Evolutionary conservation across 2,888 invertebrate species (phyloP), one percentile per base, ranked within the genome.

Genomic region (Rotaria sp.): DNA sequence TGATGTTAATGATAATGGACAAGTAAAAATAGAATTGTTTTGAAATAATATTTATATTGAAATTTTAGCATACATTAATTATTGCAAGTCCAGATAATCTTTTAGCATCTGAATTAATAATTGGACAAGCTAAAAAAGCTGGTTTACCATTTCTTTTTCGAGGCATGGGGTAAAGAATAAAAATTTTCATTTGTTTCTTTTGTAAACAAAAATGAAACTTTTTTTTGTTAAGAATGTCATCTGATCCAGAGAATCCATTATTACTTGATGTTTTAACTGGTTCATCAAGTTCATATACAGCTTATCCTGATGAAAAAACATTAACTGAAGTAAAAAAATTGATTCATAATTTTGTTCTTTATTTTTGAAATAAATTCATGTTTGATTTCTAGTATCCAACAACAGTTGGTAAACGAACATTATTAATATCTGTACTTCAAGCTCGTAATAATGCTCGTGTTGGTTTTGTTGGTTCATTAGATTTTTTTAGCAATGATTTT

Each of bases 371-470:
- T 50, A 24, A 4, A 24, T 52, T 52, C 0, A 5, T 52, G 8
- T 41, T 41, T 41, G 8, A 5, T 24, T 67, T 88, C 30, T 90
- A 94, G 92, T 98, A 97, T 91, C 98, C 99, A 0, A 96, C 97
- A 91, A 97, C 97, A 8, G 95, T 97, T 86, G 99, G 98, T 1
- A 95, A 94, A 89, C 95, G 95, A 90, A 96, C 96, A 0, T 93
- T 98, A 4, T 92, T 99, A 84, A 94, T 99, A 88, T 97, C 97
- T 38, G 98, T 96, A 0, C 93, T 99, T 38, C 99, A 99, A 92
- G 98, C 99, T 0, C 93, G 99, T 88, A 99, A 99, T 92, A 99
- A 99, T 92, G 99, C 99, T 0, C 93, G 99, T 88, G 96, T 98
- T 85, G 93, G 98, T 1, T 96, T 99, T 92, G 95, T 96, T 88